Percentiles rank a stretch among this genome's conserved stretches.
Evolutionary conservation across 2,888 invertebrate species (phyloP).

Genomic region (Apomyelois bistriatella): DNA sequence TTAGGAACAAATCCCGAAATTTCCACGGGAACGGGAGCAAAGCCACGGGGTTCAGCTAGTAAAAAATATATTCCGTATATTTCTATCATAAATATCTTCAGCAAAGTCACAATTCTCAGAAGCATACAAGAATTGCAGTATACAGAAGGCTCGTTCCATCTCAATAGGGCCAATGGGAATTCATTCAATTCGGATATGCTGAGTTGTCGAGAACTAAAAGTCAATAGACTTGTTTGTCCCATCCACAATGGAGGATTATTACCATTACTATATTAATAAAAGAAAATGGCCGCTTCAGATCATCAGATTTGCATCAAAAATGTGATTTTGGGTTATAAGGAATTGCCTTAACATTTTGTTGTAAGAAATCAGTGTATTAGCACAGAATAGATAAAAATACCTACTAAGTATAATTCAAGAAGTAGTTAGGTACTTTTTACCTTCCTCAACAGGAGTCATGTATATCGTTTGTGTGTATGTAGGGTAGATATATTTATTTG

Average conservation of each 20-base stretch:
- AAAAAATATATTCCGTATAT: no score
- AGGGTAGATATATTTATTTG: no score
- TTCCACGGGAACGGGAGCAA: no score
- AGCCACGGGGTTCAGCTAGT: no score
- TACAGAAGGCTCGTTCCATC: background rate
- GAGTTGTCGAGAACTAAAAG: background rate
- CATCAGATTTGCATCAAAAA: background rate
- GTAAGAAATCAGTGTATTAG: no score
- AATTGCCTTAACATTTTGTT: background rate
- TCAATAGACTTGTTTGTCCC: constrained; percentile 1
- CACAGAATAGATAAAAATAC: no score
- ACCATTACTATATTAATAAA: background rate
- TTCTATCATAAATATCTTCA: no score
- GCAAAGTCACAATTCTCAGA: background rate
- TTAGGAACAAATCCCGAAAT: no score
- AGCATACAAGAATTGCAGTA: background rate
- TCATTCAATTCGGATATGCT: background rate
- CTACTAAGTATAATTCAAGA: no score
- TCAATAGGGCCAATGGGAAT: background rate
- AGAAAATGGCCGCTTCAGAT: background rate
- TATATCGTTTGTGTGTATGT: no score
- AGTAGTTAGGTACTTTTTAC: no score
- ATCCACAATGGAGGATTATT: background rate
- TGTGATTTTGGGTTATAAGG: background rate
- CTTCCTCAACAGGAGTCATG: no score